Evolutionary conservation across 2,888 invertebrate species (phyloP), one percentile per base, ranked within the genome.

Genomic region (Plebejus melissa): DNA sequence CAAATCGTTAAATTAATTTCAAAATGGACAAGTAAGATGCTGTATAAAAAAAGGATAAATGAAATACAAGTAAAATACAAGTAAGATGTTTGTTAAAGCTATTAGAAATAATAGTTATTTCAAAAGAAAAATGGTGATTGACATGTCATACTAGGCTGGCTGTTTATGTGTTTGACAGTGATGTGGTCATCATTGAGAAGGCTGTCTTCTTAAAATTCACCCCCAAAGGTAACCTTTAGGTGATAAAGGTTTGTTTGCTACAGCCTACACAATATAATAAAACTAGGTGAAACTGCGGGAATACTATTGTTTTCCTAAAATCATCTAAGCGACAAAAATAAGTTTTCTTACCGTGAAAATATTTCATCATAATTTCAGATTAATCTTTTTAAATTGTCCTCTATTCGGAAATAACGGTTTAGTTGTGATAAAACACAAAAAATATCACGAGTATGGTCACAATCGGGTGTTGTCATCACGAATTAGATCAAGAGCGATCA

Each of bases 401-500:
- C 9, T 60, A 28, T 60, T 60, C 65, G 65, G 32, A 65, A 13
- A 32, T 13, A 65, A 65, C 65, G 65, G 65, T 65, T 65, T 13
- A 6, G 36, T 65, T 13, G 65, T 32, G 32, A 65, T 36, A 32
- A 71, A 78, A 76, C 78, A 77, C 76, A 77, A 79, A 76, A 75
- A 75, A 77, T 74, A 76, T 77, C 75, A 54, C 65, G n/a, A 76
- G 76, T 83, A 82, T 84, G 86, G 83, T 87, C 86, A 87, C 88
- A 87, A 88, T 88, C 88, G 86, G 82, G 79, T 83, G 82, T 83
- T 82, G 84, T 80, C 83, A 84, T 87, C 86, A 84, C 88, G 90
- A 91, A 92, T 93, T 93, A 91, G 92, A 90, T 87, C 80, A 84
- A 85, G 83, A 84, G 83, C 84, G 86, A 86, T 90, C 91, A 88